These are phyloP conservation scores for Chromis chromis DNA, from an alignment of 2,797 vertebrate species.

Conservation along the genomic window DNA sequence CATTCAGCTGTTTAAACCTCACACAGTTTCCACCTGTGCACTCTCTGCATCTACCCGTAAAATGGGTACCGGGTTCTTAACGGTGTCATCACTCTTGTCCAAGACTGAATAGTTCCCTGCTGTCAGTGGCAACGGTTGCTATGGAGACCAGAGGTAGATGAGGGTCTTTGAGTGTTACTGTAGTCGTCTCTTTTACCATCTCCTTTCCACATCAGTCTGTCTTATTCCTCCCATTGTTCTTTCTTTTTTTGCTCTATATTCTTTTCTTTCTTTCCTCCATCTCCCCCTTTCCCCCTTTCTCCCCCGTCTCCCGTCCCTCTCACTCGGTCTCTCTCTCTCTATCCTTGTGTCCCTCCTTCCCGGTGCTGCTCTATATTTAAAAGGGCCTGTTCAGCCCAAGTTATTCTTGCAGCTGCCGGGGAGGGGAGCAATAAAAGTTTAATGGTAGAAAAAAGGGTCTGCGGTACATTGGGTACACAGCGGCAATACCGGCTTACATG, in stretches of 20 bases:
- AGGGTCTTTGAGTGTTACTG: conserved; percentile 62
- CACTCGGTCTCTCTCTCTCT: conserved; percentile 38
- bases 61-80: conserved; percentile 35
- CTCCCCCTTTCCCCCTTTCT: background rate
- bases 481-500: conserved; percentile 59
- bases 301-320: conserved; percentile 6
- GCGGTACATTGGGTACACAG: conserved; percentile 77
- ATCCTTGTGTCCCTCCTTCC: conserved; percentile 62
- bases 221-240: conserved; percentile 3
- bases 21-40: conserved; percentile 29
- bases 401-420: conserved; percentile 85
- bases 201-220: conserved; percentile 4
- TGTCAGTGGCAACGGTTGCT: conserved; percentile 70
- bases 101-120: conserved; percentile 54
- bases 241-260: conserved; percentile 7
- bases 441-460: conserved; percentile 81
- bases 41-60: conserved; percentile 27
- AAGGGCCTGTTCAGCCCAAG: conserved; percentile 81
- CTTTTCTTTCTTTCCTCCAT: background rate
- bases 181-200: conserved; percentile 33
- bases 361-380: conserved; percentile 85
- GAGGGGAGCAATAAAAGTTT: conserved; percentile 86
- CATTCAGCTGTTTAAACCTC: background rate
- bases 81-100: conserved; percentile 56
- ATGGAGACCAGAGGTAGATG: conserved; percentile 68